Percentiles rank a stretch among this genome's conserved stretches.
These are phyloP conservation scores for Cinclus mexicanus DNA, from an alignment of 2,113 vertebrate genomes.

Conservation along the genomic window DNA sequence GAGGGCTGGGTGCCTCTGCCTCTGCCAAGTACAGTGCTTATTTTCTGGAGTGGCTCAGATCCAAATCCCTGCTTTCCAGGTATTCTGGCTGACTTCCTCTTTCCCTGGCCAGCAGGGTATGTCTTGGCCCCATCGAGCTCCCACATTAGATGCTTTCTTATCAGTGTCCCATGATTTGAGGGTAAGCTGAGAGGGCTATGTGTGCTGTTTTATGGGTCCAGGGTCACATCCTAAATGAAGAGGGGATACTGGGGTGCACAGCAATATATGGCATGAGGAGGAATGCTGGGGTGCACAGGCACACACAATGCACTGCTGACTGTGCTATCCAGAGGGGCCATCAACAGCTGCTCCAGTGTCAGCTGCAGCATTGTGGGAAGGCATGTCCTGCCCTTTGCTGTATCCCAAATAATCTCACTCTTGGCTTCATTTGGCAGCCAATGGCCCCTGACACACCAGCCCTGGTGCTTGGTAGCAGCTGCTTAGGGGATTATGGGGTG, in stretches of 20 bases:
- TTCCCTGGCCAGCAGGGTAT: not conserved
- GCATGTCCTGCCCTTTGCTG: rapidly evolving
- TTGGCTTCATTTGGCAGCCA: not conserved
- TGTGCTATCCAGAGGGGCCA: not conserved
- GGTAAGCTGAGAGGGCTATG: rapidly evolving
- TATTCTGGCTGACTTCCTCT: not conserved
- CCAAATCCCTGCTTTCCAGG: constrained; percentile 36
- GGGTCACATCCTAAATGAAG: not conserved
- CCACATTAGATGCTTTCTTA: not conserved
- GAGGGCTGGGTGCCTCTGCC: not conserved
- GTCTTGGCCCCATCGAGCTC: not conserved
- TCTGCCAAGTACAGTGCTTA: not conserved
- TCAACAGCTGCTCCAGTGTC: not conserved
- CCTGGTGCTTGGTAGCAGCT: not conserved
- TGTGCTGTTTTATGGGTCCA: not conserved
- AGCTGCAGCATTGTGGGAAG: rapidly evolving
- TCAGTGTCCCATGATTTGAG: not conserved
- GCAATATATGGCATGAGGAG: not conserved
- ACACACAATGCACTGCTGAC: rapidly evolving
- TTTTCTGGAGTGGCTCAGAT: not conserved
- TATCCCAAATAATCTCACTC: not conserved
- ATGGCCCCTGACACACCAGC: not conserved
- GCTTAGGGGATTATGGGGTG: too few species aligned
- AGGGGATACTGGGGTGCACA: not conserved
- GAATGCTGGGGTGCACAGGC: not conserved